Evolutionary conservation across 53 echinoderm and acorn worm species (phyloP).

Genomic region (Crossaster papposus): DNA sequence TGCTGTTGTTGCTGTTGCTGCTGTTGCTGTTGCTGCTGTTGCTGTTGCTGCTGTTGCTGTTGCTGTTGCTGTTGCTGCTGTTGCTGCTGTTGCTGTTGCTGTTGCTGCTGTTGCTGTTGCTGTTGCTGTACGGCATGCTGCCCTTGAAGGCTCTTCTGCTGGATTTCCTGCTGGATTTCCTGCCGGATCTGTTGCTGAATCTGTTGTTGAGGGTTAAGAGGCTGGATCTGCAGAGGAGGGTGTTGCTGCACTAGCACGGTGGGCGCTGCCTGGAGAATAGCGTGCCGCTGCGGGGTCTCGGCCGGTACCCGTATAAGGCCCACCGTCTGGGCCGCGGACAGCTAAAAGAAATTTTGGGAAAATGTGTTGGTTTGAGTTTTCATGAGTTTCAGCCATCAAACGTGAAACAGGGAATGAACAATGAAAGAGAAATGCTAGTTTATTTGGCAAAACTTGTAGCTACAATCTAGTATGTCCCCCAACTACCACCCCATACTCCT

Average conservation of each 20-base stretch:
- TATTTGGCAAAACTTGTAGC: no score
- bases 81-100: no score
- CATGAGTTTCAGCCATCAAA: background rate
- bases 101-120: no score
- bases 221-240: constrained; percentile 43
- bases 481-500: no score
- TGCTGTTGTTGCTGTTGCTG: no score
- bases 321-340: constrained; percentile 59
- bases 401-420: no score
- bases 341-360: constrained; percentile 2
- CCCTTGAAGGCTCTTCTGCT: constrained; percentile 28
- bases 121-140: no score
- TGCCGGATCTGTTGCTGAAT: constrained; percentile 55
- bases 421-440: no score
- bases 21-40: no score
- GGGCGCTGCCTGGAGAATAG: constrained; percentile 54
- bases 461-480: no score
- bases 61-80: no score
- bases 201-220: constrained; percentile 42
- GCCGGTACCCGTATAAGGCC: constrained; percentile 26
- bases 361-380: background rate
- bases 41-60: no score
- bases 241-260: constrained; percentile 40
- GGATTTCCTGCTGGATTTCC: constrained; percentile 55
- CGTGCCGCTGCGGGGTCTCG: constrained; percentile 34